Evolutionary conservation across 30 jellyfish, hydroid and myxozoan species (phyloP).

Genomic region (Catostylus mosaicus): DNA sequence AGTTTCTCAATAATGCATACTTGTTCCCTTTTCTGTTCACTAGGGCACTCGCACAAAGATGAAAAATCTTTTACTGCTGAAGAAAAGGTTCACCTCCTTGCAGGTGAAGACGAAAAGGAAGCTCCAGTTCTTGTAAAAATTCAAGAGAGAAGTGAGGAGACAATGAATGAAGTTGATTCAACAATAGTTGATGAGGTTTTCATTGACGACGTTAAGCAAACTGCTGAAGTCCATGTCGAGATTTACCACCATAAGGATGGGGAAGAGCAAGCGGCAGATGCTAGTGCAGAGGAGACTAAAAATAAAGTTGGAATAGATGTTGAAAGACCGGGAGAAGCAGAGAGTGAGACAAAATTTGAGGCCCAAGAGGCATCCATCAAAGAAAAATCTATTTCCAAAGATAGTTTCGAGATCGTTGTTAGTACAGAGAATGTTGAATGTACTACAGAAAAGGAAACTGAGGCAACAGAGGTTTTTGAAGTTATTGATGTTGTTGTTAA

Average conservation of each 20-base stretch:
- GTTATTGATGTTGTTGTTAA: neutral
- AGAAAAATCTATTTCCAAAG: neutral
- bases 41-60: neutral
- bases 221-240: slow-evolving; percentile 1
- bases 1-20: too few species aligned
- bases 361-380: neutral
- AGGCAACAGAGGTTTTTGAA: neutral
- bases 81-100: slow-evolving; percentile 15
- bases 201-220: neutral
- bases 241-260: neutral
- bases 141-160: neutral
- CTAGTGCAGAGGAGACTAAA: neutral
- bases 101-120: slow-evolving; percentile 7
- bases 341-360: neutral
- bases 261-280: neutral
- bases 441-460: neutral
- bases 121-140: neutral
- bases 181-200: neutral
- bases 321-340: neutral
- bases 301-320: neutral
- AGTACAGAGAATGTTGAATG: neutral
- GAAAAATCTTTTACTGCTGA: neutral
- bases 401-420: neutral
- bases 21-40: neutral
- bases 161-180: neutral